Evolutionary conservation across 1,140 invertebrate genomes (phyloP).

Genomic region (Pseudomyrmex sp.): DNA sequence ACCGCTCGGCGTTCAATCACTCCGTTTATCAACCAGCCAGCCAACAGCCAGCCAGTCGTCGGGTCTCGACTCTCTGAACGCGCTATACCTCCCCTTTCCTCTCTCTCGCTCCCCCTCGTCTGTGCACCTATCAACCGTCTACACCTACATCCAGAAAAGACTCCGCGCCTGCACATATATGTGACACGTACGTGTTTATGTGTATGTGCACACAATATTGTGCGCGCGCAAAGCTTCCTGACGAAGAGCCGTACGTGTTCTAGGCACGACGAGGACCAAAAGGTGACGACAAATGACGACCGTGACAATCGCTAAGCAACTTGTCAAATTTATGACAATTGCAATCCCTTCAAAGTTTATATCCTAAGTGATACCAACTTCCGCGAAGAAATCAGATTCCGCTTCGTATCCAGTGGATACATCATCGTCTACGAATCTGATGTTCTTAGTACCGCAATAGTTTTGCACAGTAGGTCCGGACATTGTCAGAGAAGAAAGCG

Average conservation of each 20-base stretch:
- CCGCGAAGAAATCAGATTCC: too few species aligned
- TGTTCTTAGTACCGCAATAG: not conserved
- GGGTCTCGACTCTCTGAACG: constrained; percentile 49
- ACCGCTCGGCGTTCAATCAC: constrained; percentile 66
- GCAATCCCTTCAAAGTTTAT: too few species aligned
- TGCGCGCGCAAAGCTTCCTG: constrained; percentile 49
- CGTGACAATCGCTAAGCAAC: too few species aligned
- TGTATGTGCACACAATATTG: constrained; percentile 26
- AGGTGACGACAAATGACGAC: not conserved
- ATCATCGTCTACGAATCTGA: constrained; percentile 33
- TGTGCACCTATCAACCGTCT: constrained; percentile 69
- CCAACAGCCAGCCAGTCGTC: constrained; percentile 52
- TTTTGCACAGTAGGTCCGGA: not conserved
- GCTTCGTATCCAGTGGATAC: not conserved
- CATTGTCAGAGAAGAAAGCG: constrained; percentile 3
- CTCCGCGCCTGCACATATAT: not conserved
- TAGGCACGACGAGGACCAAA: not conserved
- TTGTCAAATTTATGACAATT: too few species aligned
- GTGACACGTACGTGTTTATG: too few species aligned
- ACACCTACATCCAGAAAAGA: constrained; percentile 63
- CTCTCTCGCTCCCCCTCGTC: not conserved
- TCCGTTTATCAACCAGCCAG: constrained; percentile 57
- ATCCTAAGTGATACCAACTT: too few species aligned
- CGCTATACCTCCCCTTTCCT: constrained; percentile 15
- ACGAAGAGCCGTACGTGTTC: not conserved